phyloP scores from a whole-genome alignment of 2,113 vertebrate genomes.

The Menura novaehollandiae region DNA sequence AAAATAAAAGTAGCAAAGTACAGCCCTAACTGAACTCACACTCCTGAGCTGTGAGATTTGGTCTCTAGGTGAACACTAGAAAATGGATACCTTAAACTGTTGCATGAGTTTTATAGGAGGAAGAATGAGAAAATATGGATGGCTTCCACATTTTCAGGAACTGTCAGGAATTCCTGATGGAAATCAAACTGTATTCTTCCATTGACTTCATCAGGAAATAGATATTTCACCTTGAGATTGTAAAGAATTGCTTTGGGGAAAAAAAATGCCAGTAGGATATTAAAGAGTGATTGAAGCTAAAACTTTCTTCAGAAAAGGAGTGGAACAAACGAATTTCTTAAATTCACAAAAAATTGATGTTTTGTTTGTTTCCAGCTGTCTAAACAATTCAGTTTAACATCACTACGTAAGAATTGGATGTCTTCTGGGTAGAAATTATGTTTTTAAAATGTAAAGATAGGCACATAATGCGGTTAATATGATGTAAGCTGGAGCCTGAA shows the following conservation, averaged over 20 bases:
- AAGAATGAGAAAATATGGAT: background rate
- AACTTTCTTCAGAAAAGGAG: background rate
- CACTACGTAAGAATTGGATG: background rate
- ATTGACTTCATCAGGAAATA: background rate
- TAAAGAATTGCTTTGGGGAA: background rate
- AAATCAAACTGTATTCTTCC: background rate
- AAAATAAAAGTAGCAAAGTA: background rate
- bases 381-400: background rate
- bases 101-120: background rate
- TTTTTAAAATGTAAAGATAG: slow-evolving; percentile 30
- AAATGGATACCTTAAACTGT: background rate
- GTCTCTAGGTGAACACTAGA: background rate
- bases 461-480: background rate
- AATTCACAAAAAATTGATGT: background rate
- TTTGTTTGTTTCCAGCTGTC: background rate
- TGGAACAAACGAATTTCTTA: background rate
- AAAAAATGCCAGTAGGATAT: background rate
- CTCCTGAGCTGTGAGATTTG: background rate
- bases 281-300: background rate
- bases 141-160: background rate
- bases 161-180: background rate
- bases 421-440: background rate
- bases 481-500: slow-evolving; percentile 35
- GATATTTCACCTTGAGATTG: background rate
- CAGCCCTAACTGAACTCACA: background rate